A percentile compares a stretch with the other conserved stretches of the same genome.
Conservation (phyloP, 2,113 vertebrate species). For the Guaruba guarouba region DNA sequence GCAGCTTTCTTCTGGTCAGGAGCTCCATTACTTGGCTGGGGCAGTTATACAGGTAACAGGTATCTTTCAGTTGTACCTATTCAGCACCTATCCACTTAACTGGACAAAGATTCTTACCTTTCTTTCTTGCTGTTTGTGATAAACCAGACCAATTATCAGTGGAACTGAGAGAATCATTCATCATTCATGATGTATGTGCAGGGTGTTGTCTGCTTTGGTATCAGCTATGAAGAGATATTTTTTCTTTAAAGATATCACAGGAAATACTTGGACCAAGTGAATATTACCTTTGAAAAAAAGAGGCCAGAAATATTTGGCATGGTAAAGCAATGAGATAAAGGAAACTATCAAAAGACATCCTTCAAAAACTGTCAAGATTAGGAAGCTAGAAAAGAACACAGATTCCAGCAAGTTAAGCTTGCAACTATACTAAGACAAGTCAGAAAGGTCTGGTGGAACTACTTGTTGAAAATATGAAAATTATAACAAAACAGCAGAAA, state of each 20-base stretch:
- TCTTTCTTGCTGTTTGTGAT: neutral
- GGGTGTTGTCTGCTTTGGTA: neutral
- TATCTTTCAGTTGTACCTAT: neutral
- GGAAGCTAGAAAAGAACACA: neutral
- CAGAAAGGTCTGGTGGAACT: neutral
- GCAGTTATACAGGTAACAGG: conserved; percentile 85
- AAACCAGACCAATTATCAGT: neutral
- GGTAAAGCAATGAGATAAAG: conserved; percentile 21
- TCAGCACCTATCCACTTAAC: neutral
- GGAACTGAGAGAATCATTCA: neutral
- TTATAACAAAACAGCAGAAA: neutral
- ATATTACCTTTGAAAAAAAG: neutral
- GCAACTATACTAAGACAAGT: neutral
- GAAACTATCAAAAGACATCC: neutral
- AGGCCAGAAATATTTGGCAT: conserved; percentile 21
- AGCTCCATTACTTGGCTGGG: conserved; percentile 87
- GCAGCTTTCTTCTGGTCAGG: conserved; percentile 85
- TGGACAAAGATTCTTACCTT: neutral
- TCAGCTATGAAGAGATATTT: neutral
- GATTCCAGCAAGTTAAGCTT: conserved; percentile 13
- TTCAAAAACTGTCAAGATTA: conserved; percentile 27
- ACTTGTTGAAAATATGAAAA: neutral
- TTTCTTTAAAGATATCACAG: neutral
- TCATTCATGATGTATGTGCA: accelerated
- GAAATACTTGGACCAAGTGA: neutral